Evolutionary conservation across 1,140 invertebrate genomes (phyloP), one percentile per base, ranked within the genome.

Genomic region (Tigriopus japonicus): DNA sequence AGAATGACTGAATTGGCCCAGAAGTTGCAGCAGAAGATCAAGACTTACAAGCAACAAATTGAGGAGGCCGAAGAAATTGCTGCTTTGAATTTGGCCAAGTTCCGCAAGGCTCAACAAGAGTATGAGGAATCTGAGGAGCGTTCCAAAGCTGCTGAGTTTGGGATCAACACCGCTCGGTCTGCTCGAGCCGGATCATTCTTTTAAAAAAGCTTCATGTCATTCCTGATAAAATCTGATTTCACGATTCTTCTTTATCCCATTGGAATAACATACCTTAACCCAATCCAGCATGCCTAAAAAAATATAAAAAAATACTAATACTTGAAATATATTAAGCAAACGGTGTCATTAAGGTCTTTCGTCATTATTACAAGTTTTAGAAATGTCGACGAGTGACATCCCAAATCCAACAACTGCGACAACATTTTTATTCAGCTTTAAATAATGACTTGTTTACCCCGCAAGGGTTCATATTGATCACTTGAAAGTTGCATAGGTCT

Each of bases 21-120:
- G 64, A 81, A 79, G 68, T 71, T 81, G 1, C 77, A 81, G 67
- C 70, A 73, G 63, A 81, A 81, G 69, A 75, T 81, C 65, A 80
- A 77, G 66, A 72, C 71, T n/a, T 80, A 78, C 71, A 79, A 79
- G 69, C 69, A 75, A 63, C 78, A 79, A 69, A 74, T 80, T 40
- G 79, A 81, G 63, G 78, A 80, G 66, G 77, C 79, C 63, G 78
- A 80, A 68, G 78, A 79, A 66, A 73, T 79, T 60, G 76, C 79
- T 65, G 77, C 76, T 64, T 68, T 78, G 42, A 80, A 80, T 66
- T 69, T 80, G 62, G 78, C 78, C 63, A 81, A 81, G 69, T 81
- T 75, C 72, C 73, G 79, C 56, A 81, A 81, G 66, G 71, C 77
- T 19, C 76, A 77, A 52, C 42, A 51, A 6, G 58, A 60, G 10